phyloP scores from a whole-genome alignment of 2,113 vertebrate genomes.

The Campylomormyrus numenius region DNA sequence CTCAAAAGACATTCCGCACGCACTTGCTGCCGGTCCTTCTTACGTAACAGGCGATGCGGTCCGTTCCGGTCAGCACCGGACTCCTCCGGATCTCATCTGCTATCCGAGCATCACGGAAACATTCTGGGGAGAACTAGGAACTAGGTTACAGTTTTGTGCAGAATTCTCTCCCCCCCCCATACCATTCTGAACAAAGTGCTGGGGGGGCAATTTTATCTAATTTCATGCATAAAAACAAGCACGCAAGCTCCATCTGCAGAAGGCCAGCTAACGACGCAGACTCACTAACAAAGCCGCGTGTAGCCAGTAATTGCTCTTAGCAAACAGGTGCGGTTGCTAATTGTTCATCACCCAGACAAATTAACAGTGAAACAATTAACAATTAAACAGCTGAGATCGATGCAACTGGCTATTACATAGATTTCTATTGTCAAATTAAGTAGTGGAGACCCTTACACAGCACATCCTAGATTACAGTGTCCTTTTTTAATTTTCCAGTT shows the following conservation, averaged over 20 bases:
- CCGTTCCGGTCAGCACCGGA: not conserved
- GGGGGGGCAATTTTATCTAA: not conserved
- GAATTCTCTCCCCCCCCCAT: not conserved
- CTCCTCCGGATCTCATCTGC: not conserved
- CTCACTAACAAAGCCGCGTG: not conserved
- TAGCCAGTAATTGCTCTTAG: not conserved
- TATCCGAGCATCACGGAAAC: not conserved
- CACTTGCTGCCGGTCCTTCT: not conserved
- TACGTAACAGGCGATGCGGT: not conserved
- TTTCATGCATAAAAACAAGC: not conserved
- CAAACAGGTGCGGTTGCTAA: slow-evolving; percentile 2
- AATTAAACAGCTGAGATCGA: slow-evolving; percentile 2
- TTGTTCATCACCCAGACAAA: not conserved
- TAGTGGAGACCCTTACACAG: not conserved
- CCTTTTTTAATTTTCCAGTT: not conserved
- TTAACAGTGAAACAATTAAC: not conserved
- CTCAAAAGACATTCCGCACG: not conserved
- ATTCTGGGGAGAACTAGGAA: not conserved
- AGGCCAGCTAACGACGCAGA: not conserved
- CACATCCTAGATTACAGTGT: not conserved
- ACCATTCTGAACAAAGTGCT: not conserved
- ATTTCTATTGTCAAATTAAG: slow-evolving; percentile 7
- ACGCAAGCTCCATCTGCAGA: not conserved
- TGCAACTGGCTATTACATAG: not conserved
- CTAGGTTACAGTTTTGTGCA: not conserved